Conservation (phyloP, 2,888 invertebrate genomes). For the Aleiodes alternator region DNA sequence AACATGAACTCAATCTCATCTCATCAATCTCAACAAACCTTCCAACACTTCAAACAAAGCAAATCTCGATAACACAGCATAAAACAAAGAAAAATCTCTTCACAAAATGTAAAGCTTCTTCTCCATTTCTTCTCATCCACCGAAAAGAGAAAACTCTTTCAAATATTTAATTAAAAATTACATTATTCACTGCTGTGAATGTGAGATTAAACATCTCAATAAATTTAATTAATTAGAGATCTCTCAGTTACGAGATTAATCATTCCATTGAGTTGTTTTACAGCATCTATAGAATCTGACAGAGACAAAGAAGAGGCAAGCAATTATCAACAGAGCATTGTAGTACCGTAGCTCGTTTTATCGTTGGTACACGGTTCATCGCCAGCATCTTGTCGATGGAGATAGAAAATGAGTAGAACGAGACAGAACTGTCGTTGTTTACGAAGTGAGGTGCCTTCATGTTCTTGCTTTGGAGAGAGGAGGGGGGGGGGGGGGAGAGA, state of each 20-base stretch:
- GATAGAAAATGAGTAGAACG: conserved; percentile 20
- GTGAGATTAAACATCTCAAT: conserved; percentile 16
- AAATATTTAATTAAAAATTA: conserved; percentile 8
- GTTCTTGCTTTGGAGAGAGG: conserved; percentile 1
- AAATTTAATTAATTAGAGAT: background rate
- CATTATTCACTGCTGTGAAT: conserved; percentile 2
- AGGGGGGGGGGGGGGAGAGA: background rate
- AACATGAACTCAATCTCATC: no score
- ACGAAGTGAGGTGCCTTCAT: conserved; percentile 12
- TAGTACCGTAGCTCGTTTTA: background rate
- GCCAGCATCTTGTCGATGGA: conserved; percentile 28
- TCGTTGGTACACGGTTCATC: conserved; percentile 17
- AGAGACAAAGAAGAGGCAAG: conserved; percentile 24
- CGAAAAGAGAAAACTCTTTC: background rate
- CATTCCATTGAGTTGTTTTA: background rate
- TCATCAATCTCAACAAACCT: no score
- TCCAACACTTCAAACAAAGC: no score
- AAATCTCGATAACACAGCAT: no score
- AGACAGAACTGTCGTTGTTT: conserved; percentile 37
- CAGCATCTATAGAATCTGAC: conserved; percentile 17
- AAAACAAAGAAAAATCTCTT: no score
- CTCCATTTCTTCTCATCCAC: background rate
- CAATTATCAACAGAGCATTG: conserved; percentile 30
- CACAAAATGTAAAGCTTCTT: no score
- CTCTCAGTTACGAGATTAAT: background rate